Conservation (phyloP, 2,797 vertebrate genomes). For the Halcyon badia region DNA sequence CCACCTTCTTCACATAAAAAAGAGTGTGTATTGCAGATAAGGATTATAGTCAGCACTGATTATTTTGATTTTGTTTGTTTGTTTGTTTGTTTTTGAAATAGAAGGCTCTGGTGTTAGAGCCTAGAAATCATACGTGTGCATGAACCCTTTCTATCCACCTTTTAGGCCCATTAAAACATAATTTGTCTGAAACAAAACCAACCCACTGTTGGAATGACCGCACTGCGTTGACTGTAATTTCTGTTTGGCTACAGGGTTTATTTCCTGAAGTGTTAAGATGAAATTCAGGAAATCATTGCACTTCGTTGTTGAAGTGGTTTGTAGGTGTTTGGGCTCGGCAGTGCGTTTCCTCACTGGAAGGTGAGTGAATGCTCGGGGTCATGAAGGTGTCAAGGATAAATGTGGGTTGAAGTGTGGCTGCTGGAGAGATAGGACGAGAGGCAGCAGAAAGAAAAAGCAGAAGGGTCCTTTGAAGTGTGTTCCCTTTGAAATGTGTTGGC, state of each 20-base stretch:
- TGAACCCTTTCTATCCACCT: not conserved
- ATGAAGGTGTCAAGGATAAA: conserved; percentile 35
- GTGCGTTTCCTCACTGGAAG: not conserved
- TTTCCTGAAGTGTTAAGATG: conserved; percentile 15
- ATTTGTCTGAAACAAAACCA: not conserved
- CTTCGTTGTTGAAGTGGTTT: conserved; percentile 4
- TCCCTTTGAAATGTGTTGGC: conserved; percentile 46
- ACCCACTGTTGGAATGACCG: not conserved
- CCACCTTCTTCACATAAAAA: not conserved
- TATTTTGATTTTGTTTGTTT: not conserved
- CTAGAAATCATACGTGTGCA: not conserved
- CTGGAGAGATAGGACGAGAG: conserved; percentile 41
- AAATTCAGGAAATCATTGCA: conserved; percentile 28
- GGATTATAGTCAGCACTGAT: not conserved
- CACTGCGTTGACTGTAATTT: not conserved
- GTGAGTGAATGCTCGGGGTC: not conserved
- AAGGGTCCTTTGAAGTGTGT: conserved; percentile 47
- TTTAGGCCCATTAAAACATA: not conserved
- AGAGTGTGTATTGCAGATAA: not conserved
- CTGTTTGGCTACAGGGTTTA: not conserved
- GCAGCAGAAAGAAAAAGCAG: not conserved
- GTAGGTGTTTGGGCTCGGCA: not conserved
- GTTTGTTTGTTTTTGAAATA: not conserved
- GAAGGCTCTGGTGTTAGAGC: not conserved
- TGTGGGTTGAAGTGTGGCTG: conserved; percentile 23